Evolutionary conservation across 2,888 invertebrate genomes (phyloP), one percentile per base, ranked within the genome.

Genomic region (Acrobasis repandana): DNA sequence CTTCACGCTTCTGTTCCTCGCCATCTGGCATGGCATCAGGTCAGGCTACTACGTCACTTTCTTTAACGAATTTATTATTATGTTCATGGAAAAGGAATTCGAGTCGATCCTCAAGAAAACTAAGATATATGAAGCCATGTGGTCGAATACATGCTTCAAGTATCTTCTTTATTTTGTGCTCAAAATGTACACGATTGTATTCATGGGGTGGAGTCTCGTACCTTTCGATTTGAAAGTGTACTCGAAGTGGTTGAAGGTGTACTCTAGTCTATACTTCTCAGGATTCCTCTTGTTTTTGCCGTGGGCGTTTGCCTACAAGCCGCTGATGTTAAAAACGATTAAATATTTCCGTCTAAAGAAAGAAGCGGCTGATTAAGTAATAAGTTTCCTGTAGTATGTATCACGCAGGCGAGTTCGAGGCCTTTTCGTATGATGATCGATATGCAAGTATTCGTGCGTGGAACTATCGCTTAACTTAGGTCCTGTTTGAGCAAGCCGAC

Each of bases 11-110:
- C 61, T 95, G 0, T 99, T 98, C 87, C 93, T 99, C 47, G 98
- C 99, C 0, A 77, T 98, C 0, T 99, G 99, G 99, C 99, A 99
- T 85, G 99, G 99, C 11, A 95, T 97, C 59, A 96, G 98, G 79
- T 95, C 96, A 10, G 99, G 99, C 0, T 99, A 99, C 79, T 99
- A 98, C 81, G 92, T 97, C 76, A 96, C 97, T 52, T 99, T 99
- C 93, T 93, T 97, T 62, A 95, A 98, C 85, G 99, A 99, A 80
- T 98, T 98, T 80, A 87, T 97, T 38, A 95, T 97, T 38, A 96
- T 98, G 82, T 94, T 94, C 66, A 94, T 96, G 78, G 98, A 98
- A 76, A 96, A 95, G 87, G 96, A 97, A 77, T 71, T 95, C 0
- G 94, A 94, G 75, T 76, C 87, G 0, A 92, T 95, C 9, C 72